Base-by-base conservation (phyloP, 2,113 vertebrate species). In the Poecilia latipinna region DNA sequence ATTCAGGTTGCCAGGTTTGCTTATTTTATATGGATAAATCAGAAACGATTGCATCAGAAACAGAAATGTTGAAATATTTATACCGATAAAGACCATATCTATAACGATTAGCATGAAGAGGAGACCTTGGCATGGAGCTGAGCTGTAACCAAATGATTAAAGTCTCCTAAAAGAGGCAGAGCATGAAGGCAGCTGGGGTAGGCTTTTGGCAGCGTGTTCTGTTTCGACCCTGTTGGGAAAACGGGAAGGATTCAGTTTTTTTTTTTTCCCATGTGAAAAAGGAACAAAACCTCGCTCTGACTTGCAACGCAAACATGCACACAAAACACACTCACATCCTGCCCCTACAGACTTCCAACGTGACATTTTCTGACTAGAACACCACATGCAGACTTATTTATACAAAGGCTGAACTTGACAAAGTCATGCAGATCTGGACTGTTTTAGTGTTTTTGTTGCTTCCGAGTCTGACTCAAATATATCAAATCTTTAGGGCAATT, bases 341-440 rank as follows among this genome's bases (percentile, higher is more conserved):
- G 65, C 74, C 68, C 65, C 78, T 19, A 66, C 82, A 79, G 44
- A 76, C 68, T 28, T 66, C 71, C 81, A 42, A 72, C 62, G 5
- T 35, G 63, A 81, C 77, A 74, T 73, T 82, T 60, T 86, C 81
- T 86, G 79, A 90, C 83, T 70, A 64, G 37, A 64, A 84, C 86
- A 84, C 88, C 72, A 90, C 90, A 91, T 88, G 79, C 87, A 90
- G 84, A 90, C 83, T 75, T 82, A 61, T 82, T 75, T 82, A 61
- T 82, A 91, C 82, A 88, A 88, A 86, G 83, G 86, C 88, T 83
- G 82, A 87, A 82, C 77, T 87, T 83, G 87, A 88, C 82, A 90
- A 89, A 88, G 90, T 91, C 89, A 92, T 90, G 90, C 91, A 88
- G 80, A 90, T 12, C 35, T 91, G 89, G 91, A 93, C 93, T 91